Conservation (phyloP, 1,140 invertebrate species). For the Pararge aegeria region DNA sequence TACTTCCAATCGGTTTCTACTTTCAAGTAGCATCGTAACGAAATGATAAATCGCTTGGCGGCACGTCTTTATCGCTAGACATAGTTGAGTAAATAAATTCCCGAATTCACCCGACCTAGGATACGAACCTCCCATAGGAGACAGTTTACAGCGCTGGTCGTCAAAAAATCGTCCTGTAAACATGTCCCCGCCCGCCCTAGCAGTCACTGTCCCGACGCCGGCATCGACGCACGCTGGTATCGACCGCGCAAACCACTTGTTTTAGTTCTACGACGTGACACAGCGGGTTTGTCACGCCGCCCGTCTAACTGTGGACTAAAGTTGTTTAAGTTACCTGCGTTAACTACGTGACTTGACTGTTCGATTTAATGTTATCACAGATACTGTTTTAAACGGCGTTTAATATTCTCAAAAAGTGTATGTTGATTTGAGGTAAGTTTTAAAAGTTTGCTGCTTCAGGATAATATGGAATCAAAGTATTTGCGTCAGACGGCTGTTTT, state of each 20-base stretch:
- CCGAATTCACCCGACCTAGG: too few relatives aligned
- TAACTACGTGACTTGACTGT: background rate
- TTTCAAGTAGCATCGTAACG: too few relatives aligned
- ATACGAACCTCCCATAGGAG: too few relatives aligned
- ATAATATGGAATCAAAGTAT: too few relatives aligned
- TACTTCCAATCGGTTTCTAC: too few relatives aligned
- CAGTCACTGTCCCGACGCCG: constrained; percentile 45
- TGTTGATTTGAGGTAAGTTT: background rate
- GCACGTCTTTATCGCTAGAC: too few relatives aligned
- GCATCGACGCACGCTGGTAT: constrained; percentile 44
- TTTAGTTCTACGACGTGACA: constrained; percentile 31
- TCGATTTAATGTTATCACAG: background rate
- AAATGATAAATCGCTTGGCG: too few relatives aligned
- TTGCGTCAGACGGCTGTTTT: too few relatives aligned
- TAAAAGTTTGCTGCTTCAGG: background rate
- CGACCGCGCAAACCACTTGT: constrained; percentile 41
- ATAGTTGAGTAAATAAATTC: too few relatives aligned
- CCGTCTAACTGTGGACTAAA: background rate
- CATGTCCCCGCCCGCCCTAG: constrained; percentile 48
- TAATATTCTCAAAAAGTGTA: background rate
- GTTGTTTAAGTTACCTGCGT: background rate
- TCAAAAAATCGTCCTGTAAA: constrained; percentile 32
- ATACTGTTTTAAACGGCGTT: background rate
- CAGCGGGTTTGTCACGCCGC: constrained; percentile 2
- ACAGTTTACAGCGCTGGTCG: too few relatives aligned